phyloP scores from a whole-genome alignment of 2,888 invertebrate species.

The Blastobasis lacticolella region DNA sequence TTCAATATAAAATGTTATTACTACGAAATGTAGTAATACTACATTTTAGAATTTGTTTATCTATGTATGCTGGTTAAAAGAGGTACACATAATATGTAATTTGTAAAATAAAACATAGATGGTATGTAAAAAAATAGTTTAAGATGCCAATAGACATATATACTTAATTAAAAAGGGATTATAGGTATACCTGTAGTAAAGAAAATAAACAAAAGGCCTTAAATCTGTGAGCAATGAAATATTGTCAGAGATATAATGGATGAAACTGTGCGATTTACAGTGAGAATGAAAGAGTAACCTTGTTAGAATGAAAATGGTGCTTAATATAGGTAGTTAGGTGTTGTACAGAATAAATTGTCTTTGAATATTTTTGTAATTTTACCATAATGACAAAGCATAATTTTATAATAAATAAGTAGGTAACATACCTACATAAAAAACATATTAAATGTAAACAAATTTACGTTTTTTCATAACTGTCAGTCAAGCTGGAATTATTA shows the following conservation, averaged over 20 bases:
- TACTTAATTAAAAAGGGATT: conserved; percentile 6
- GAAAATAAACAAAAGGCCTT: conserved; percentile 15
- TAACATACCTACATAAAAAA: no score
- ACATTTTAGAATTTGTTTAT: conserved; percentile 47
- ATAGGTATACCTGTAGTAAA: conserved; percentile 19
- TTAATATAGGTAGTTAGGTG: conserved; percentile 62
- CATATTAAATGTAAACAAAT: no score
- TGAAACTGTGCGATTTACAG: conserved; percentile 34
- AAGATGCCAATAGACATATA: not conserved
- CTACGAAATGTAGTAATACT: conserved; percentile 17
- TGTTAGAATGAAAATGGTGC: conserved; percentile 65
- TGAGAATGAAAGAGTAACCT: conserved; percentile 21
- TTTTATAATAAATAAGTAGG: no score
- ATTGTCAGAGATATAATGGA: conserved; percentile 16
- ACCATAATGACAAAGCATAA: not conserved
- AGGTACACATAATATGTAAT: conserved; percentile 65
- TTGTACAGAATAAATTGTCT: conserved; percentile 72
- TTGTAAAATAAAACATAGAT: conserved; percentile 44
- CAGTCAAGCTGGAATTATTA: no score
- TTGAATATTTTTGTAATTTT: conserved; percentile 54
- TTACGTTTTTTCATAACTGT: no score
- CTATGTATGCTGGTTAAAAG: conserved; percentile 63
- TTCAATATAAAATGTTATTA: conserved; percentile 2
- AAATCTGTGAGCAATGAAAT: no score
- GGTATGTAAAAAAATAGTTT: not conserved